A percentile compares a stretch with the other conserved stretches of the same genome.
phyloP scores from a whole-genome alignment of 64 coral and sea anemone species.

The Dendrophyllia cribrosa region DNA sequence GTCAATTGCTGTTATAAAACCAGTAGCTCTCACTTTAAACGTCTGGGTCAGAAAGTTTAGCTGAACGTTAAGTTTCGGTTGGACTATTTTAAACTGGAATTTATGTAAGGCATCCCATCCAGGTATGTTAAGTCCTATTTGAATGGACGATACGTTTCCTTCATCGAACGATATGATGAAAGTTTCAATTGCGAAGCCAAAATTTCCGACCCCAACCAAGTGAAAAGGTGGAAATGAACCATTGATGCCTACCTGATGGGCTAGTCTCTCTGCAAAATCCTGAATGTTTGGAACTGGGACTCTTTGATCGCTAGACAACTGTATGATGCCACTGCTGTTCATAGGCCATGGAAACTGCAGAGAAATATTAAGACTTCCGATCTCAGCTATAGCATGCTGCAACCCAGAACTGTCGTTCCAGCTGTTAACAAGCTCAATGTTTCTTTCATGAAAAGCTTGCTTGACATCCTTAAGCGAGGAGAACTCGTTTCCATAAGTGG shows the following conservation, averaged over 20 bases:
- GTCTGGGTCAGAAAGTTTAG: neutral
- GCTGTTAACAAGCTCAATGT: constrained; percentile 25
- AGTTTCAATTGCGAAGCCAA: constrained; percentile 56
- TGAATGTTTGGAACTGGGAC: constrained; percentile 60
- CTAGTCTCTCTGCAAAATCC: constrained; percentile 28
- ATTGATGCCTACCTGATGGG: constrained; percentile 68
- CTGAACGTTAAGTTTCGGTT: constrained; percentile 44
- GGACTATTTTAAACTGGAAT: constrained; percentile 67
- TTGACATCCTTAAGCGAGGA: neutral
- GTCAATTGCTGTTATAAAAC: neutral
- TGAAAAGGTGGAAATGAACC: constrained; percentile 37
- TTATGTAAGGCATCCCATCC: constrained; percentile 78
- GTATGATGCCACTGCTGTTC: constrained; percentile 43
- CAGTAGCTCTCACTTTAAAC: neutral
- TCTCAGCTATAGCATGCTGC: constrained; percentile 47
- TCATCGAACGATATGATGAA: constrained; percentile 37
- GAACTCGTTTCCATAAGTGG: neutral
- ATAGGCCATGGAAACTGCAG: constrained; percentile 77
- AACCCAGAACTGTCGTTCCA: neutral
- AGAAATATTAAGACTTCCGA: constrained; percentile 53
- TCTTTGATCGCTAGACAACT: constrained; percentile 11
- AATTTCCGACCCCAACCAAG: constrained; percentile 71
- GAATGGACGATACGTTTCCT: constrained; percentile 10
- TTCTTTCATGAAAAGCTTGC: neutral
- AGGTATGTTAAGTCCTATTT: constrained; percentile 42